Conservation (phyloP, 2,797 vertebrate genomes). For the Monodelphis domestica region DNA sequence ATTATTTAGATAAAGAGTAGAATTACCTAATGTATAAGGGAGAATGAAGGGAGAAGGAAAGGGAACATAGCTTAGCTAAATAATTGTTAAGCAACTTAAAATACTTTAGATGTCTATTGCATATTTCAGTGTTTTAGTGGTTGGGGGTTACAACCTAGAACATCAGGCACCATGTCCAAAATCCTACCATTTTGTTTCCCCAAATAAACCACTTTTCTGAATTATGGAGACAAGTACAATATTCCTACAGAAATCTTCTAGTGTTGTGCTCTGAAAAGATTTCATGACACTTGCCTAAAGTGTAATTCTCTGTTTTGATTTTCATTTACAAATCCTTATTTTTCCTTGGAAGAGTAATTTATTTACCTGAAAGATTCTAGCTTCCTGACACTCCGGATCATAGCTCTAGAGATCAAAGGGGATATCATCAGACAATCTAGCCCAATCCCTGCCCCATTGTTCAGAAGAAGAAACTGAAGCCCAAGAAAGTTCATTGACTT, state of each 20-base stretch:
- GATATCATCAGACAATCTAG: neutral
- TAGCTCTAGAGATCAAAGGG: neutral
- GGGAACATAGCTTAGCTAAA: neutral
- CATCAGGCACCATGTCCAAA: neutral
- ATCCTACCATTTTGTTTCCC: neutral
- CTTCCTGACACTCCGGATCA: neutral
- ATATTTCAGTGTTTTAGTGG: neutral
- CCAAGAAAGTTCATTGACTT: neutral
- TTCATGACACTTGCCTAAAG: neutral
- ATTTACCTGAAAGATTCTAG: neutral
- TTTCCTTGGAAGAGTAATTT: slow-evolving; percentile 23
- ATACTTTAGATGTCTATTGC: neutral
- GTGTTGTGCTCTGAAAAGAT: neutral
- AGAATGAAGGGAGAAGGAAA: neutral
- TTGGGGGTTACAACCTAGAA: neutral
- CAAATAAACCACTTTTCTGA: neutral
- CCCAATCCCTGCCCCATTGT: neutral
- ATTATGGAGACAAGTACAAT: neutral
- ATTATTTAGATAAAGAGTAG: slow-evolving; percentile 25
- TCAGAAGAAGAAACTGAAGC: neutral
- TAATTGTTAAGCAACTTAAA: neutral
- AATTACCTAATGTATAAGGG: slow-evolving; percentile 31
- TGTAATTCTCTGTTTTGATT: slow-evolving; percentile 22
- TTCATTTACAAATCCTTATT: slow-evolving; percentile 15
- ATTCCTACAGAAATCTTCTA: neutral